Evolutionary conservation across 2,888 invertebrate genomes (phyloP).

Genomic region (Thyatira batis): DNA sequence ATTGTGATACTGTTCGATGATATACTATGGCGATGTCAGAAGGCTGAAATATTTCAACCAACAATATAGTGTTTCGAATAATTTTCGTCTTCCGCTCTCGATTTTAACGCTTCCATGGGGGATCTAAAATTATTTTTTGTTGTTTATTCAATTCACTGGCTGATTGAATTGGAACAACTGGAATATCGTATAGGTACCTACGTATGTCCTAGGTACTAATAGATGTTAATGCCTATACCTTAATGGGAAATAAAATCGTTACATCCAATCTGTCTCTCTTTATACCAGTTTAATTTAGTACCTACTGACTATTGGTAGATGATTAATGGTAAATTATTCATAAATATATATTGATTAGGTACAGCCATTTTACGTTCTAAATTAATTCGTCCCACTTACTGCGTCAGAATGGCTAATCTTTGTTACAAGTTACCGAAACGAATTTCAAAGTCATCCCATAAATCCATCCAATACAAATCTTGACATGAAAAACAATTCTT

Average conservation of each 20-base stretch:
- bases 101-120: background rate
- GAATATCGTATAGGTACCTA: background rate
- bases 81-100: background rate
- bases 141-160: background rate
- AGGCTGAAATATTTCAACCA: background rate
- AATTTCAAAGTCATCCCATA: constrained; percentile 3
- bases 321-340: background rate
- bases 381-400: constrained; percentile 16
- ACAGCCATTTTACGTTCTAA: constrained; percentile 14
- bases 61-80: background rate
- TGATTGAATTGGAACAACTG: background rate
- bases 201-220: background rate
- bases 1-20: background rate
- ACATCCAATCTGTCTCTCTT: too few species aligned
- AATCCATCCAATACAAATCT: background rate
- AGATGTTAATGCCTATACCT: too few species aligned
- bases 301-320: background rate
- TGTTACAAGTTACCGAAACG: constrained; percentile 1
- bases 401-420: constrained; percentile 18
- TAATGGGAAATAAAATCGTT: too few species aligned
- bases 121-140: background rate
- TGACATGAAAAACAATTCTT: background rate
- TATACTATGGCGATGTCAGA: background rate
- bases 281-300: background rate
- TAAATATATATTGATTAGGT: background rate